Conservation (phyloP, 2,888 invertebrate genomes). For the Drosophila niveifrons region DNA sequence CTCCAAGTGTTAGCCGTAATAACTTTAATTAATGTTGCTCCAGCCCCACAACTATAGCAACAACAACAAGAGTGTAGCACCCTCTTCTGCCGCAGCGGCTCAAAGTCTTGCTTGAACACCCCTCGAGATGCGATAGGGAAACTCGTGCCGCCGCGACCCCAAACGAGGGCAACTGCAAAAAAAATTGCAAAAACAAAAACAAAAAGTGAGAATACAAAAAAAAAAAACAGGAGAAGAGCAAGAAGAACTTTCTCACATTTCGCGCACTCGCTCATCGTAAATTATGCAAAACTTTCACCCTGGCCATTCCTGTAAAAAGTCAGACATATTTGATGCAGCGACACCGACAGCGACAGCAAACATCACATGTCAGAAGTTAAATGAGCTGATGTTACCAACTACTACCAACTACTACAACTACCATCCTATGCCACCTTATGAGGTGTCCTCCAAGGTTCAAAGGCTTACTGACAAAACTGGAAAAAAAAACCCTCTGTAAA, state of each 20-base stretch:
- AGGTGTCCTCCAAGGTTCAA: conserved; percentile 38
- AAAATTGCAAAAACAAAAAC: conserved; percentile 5
- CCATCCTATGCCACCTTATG: conserved; percentile 12
- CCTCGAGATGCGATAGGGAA: neutral
- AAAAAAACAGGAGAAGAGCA: conserved; percentile 2
- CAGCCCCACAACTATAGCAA: conserved; percentile 22
- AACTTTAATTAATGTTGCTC: conserved; percentile 54
- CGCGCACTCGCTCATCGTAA: conserved; percentile 55
- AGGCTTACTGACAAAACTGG: conserved; percentile 22
- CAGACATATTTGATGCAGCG: conserved; percentile 47
- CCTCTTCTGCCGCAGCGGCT: conserved; percentile 7
- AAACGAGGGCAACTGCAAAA: conserved; percentile 24
- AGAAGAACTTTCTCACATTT: conserved; percentile 65
- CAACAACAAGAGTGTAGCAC: neutral
- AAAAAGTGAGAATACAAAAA: neutral
- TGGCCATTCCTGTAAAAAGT: conserved; percentile 53
- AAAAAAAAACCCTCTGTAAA: conserved; percentile 2
- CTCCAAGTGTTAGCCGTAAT: conserved; percentile 38
- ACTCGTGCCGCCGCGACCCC: conserved; percentile 27
- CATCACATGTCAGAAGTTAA: conserved; percentile 67
- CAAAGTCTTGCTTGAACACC: conserved; percentile 22
- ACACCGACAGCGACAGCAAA: neutral
- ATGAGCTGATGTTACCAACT: conserved; percentile 52
- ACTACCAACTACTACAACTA: neutral
- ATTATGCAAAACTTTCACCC: conserved; percentile 73